phyloP scores from a whole-genome alignment of 2,888 invertebrate species.

The Drosophila trichaetosa region DNA sequence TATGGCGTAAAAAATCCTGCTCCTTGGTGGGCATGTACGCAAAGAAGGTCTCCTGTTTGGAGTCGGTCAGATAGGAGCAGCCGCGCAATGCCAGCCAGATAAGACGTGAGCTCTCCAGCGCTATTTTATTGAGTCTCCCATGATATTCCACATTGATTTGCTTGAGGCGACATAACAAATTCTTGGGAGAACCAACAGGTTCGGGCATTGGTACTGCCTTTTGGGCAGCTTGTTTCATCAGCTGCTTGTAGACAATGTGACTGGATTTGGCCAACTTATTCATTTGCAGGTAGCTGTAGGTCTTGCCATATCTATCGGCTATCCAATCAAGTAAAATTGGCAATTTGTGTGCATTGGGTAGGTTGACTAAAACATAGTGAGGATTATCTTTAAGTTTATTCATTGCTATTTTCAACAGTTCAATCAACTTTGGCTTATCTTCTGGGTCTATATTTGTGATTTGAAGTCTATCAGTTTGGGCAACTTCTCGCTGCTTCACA shows the following conservation, averaged over 20 bases:
- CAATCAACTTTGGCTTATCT: conserved; percentile 40
- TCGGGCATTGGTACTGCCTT: not conserved
- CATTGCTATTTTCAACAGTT: conserved; percentile 57
- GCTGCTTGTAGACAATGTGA: not conserved
- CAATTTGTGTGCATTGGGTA: conserved; percentile 72
- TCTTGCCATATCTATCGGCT: conserved; percentile 64
- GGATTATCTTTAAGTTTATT: conserved; percentile 57
- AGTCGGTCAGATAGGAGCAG: conserved; percentile 29
- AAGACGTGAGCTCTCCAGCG: conserved; percentile 46
- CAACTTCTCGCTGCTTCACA: not conserved
- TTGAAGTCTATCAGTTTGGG: not conserved
- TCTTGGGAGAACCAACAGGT: too few species aligned
- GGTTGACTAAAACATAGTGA: conserved; percentile 69
- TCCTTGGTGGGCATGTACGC: conserved; percentile 58
- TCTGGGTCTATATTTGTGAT: conserved; percentile 61
- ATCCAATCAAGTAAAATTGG: conserved; percentile 72
- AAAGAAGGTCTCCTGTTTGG: conserved; percentile 42
- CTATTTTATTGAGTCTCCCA: conserved; percentile 31
- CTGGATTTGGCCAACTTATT: conserved; percentile 25
- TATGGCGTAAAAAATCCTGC: conserved; percentile 37
- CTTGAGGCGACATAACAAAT: not conserved
- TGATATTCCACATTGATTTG: conserved; percentile 12
- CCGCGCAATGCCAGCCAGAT: conserved; percentile 60
- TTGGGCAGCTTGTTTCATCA: conserved; percentile 6
- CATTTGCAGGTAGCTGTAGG: conserved; percentile 45